Percentiles rank a stretch among this genome's conserved stretches.
Conservation (phyloP, 2,888 invertebrate genomes). For the Polydrusus tereticollis region DNA sequence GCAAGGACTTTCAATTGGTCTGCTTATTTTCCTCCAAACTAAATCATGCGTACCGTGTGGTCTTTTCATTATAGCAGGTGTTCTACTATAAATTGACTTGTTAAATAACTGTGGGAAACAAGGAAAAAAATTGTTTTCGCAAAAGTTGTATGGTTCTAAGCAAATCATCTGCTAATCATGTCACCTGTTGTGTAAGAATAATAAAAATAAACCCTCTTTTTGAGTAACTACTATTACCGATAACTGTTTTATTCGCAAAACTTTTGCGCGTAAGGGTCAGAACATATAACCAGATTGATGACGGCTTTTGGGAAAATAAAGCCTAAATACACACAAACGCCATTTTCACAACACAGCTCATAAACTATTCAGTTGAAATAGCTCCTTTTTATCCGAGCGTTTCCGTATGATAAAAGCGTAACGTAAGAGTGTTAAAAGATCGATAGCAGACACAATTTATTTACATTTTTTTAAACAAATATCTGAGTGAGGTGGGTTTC, state of each 20-base stretch:
- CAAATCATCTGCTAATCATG: no score
- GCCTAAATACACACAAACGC: conserved; percentile 8
- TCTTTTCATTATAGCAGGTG: no score
- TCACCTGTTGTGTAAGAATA: no score
- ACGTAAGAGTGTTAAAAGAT: conserved; percentile 3
- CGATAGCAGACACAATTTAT: not conserved
- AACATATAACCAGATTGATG: conserved; percentile 6
- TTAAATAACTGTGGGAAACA: no score
- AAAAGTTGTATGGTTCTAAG: no score
- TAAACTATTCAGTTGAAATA: conserved; percentile 6
- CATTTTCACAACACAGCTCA: conserved; percentile 1
- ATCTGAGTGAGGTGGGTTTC: no score
- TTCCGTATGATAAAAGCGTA: conserved; percentile 6
- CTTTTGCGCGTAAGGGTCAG: not conserved
- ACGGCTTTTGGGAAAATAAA: not conserved
- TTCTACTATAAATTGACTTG: no score
- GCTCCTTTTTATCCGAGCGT: conserved; percentile 1
- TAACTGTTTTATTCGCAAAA: not conserved
- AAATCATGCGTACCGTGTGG: no score
- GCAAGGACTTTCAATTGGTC: not conserved
- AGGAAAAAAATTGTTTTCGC: no score
- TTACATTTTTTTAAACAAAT: no score
- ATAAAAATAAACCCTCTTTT: no score
- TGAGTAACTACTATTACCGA: not conserved
- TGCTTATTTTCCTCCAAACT: no score